These are phyloP conservation scores for Corbicula japonica DNA, from an alignment of 2,888 invertebrate genomes.

Conservation along the genomic window DNA sequence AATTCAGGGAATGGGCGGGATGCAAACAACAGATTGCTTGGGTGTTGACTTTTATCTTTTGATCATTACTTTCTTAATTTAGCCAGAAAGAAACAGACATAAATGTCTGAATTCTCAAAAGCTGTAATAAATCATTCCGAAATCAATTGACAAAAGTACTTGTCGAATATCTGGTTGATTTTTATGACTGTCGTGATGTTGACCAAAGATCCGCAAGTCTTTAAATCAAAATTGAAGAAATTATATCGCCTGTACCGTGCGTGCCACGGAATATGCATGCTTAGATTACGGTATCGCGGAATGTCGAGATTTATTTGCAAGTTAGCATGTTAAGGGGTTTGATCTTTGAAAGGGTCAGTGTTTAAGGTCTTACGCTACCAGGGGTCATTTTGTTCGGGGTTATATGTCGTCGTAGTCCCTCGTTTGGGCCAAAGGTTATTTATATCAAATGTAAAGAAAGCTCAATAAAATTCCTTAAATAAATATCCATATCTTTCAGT, in stretches of 20 bases:
- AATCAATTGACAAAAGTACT: too few relatives aligned
- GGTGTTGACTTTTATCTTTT: too few relatives aligned
- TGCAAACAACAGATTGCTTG: too few relatives aligned
- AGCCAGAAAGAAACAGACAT: too few relatives aligned
- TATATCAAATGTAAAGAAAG: constrained; percentile 33
- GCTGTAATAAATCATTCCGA: too few relatives aligned
- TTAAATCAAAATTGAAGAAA: constrained; percentile 30
- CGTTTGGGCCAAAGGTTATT: constrained; percentile 45
- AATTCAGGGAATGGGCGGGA: too few relatives aligned
- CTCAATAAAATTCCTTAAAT: too few relatives aligned
- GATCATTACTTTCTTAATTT: too few relatives aligned
- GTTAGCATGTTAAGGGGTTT: constrained; percentile 51
- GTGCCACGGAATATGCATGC: constrained; percentile 22
- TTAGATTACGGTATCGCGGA: constrained; percentile 28
- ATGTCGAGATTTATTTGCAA: constrained; percentile 44
- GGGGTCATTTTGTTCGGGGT: constrained; percentile 34
- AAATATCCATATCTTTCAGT: too few relatives aligned
- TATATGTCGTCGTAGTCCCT: constrained; percentile 21
- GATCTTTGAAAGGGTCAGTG: constrained; percentile 52
- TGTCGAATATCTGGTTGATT: too few relatives aligned
- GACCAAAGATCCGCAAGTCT: constrained; percentile 14
- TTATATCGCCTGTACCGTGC: constrained; percentile 20
- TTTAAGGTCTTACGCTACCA: constrained; percentile 21
- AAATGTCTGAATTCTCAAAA: too few relatives aligned
- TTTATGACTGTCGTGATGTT: too few relatives aligned